Base-by-base conservation (phyloP, 2,888 invertebrate genomes). In the Stenurella melanura region DNA sequence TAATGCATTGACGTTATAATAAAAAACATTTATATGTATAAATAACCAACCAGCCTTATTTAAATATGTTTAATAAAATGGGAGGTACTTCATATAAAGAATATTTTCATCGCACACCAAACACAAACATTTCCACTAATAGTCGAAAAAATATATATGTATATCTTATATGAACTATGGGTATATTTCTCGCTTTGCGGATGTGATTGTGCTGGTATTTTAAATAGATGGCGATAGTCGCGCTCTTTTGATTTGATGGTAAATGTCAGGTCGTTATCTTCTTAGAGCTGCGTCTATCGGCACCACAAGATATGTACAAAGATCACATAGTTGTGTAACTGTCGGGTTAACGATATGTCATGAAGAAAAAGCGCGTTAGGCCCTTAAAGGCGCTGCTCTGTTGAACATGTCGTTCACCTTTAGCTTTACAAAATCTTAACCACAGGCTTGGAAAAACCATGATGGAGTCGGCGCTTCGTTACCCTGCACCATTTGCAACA, bases 181-280 rank as follows among this genome's bases (percentile, higher is more conserved):
- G 73, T 79, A 77, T 79, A 78, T 79, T 81, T 82, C 83, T 83
- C 80, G 82, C 83, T 75, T 78, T 86, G 86, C 85, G 82, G 82
- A 83, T 83, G 83, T 85, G 87, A 87, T 87, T 87, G 88, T 87
- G 87, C 85, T 81, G 80, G 80, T 82, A 82, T 84, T 74, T 78
- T 74, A 75, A 78, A 42, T 10, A 66, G 71, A 71, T 78, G 81
- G 74, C 77, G 81, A 73, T 58, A 75, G 71, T 19, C 75, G 77
- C 79, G 79, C 78, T 78, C 73, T 50, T 78, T 83, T 80, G 77
- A 76, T 75, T 79, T 80, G 85, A 83, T 84, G 84, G 84, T 86
- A 83, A 86, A 86, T 88, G 89, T 89, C 89, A 89, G 89, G 89
- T 89, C 89, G 89, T 89, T 89, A 89, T 89, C 88, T 80, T 75